A percentile compares a stretch with the other conserved stretches of the same genome.
These are phyloP conservation scores for Lepisosteus osseus DNA, from an alignment of 2,113 vertebrate genomes.

Conservation along the genomic window DNA sequence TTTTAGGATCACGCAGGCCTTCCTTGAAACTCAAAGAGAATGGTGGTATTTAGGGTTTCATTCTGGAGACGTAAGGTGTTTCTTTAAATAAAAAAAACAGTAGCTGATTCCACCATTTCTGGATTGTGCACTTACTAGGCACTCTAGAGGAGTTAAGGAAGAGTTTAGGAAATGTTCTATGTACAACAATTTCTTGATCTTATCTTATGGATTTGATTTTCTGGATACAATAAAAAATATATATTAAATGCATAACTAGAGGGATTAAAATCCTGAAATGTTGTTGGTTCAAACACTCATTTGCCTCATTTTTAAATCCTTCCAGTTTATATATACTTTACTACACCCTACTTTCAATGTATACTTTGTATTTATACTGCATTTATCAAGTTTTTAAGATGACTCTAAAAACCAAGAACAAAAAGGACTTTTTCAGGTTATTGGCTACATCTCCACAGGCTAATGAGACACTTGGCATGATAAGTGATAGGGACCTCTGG, in stretches of 20 bases:
- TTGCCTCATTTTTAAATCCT: too few relatives aligned
- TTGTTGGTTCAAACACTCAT: too few relatives aligned
- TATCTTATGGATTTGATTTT: background rate
- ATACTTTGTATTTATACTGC: too few relatives aligned
- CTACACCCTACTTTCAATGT: too few relatives aligned
- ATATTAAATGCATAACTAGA: too few relatives aligned
- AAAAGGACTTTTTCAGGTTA: slow-evolving; percentile 47
- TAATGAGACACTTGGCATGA: slow-evolving; percentile 32
- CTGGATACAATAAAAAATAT: background rate
- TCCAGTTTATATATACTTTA: too few relatives aligned
- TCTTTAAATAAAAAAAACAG: background rate
- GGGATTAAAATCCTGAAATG: too few relatives aligned
- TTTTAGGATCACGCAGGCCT: slow-evolving; percentile 43
- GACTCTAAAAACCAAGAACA: slow-evolving; percentile 16
- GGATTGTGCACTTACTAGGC: background rate
- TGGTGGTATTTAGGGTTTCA: slow-evolving; percentile 21
- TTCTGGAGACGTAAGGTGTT: background rate
- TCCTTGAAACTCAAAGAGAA: slow-evolving; percentile 33
- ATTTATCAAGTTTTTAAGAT: too few relatives aligned
- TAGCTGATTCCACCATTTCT: background rate
- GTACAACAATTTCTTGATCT: slow-evolving; percentile 1
- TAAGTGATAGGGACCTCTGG: slow-evolving; percentile 56
- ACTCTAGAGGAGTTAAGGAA: background rate
- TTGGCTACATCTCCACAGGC: slow-evolving; percentile 46
- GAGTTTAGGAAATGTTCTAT: background rate